Base-by-base conservation (phyloP, 2,888 invertebrate species). In the Oxytorus armatus region DNA sequence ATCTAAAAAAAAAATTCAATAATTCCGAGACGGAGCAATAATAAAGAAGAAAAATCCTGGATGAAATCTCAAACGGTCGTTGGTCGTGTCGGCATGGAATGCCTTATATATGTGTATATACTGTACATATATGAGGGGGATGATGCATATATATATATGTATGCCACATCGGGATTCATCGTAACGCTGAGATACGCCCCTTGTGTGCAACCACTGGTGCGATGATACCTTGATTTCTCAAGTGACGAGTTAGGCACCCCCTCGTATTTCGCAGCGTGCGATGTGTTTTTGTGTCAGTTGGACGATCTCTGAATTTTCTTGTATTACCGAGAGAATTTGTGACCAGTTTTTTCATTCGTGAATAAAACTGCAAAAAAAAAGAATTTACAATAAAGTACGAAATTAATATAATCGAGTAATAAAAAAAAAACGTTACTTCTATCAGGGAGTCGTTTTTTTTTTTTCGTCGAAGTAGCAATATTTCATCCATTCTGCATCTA, bases 201-300 rank as follows among this genome's bases (percentile, higher is more conserved):
- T 90, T 87, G 89, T 89, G 88, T 89, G 88, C 87, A 88, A 88
- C 89, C 90, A 90, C 88, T 89, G 89, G 88, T 87, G 88, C 85
- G 88, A 88, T 88, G 88, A 90, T 90, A 90, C 89, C 89, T 88
- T 89, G 89, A 90, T 90, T 90, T 89, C 88, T 90, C 90, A 88
- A 90, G 90, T 90, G 91, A 91, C 89, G 86, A 88, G 87, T 89
- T 77, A 86, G 86, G 86, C 87, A 86, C 87, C 86, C 88, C 85
- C 85, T 79, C 79, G 72, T 72, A 14, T 55, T 18, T 63, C 42
- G 42, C 18, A 25, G 47, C 53, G 47, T 23, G 25, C 44, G 16
- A 11, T 23, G 44, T 21, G 49, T 66, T 72, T 65, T 57, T 57
- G 29, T 44, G n/a, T 72, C 72, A 59, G 59, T 4, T 33, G 10